Percentiles rank a stretch among this genome's conserved stretches.
phyloP scores from a whole-genome alignment of 2,888 invertebrate species.

The Drosophila mayaguana region DNA sequence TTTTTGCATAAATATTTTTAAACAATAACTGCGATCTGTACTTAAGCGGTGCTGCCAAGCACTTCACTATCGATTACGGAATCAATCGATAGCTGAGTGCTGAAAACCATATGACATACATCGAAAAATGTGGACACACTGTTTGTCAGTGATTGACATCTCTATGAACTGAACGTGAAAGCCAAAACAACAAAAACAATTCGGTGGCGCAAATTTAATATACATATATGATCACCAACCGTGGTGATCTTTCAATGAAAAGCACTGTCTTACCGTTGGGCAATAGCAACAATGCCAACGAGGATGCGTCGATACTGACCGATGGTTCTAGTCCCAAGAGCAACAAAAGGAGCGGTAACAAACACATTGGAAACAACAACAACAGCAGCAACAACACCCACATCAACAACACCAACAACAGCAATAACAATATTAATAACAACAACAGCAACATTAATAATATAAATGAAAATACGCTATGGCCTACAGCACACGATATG shows the following conservation, averaged over 20 bases:
- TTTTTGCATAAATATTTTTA: neutral
- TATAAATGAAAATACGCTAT: conserved; percentile 24
- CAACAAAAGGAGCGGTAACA: conserved; percentile 20
- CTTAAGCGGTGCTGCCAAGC: neutral
- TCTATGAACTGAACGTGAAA: conserved; percentile 51
- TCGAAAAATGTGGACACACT: conserved; percentile 38
- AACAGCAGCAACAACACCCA: conserved; percentile 10
- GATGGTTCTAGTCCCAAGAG: conserved; percentile 12
- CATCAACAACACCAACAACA: conserved; percentile 11
- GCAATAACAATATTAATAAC: conserved; percentile 17
- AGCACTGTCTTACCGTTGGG: conserved; percentile 44
- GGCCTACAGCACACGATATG: conserved; percentile 37
- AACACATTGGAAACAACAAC: conserved; percentile 17
- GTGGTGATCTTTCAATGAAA: conserved; percentile 54
- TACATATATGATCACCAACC: conserved; percentile 41
- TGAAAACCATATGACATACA: neutral
- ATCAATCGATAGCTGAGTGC: conserved; percentile 8
- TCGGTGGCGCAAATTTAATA: conserved; percentile 44
- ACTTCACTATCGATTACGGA: neutral
- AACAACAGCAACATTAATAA: conserved; percentile 8
- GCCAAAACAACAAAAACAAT: conserved; percentile 44
- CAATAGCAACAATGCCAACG: conserved; percentile 44
- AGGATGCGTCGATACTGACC: conserved; percentile 35
- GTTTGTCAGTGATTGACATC: conserved; percentile 41
- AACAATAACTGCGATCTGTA: conserved; percentile 13